Conservation (phyloP, 2,113 vertebrate genomes). For the Lepus americanus region DNA sequence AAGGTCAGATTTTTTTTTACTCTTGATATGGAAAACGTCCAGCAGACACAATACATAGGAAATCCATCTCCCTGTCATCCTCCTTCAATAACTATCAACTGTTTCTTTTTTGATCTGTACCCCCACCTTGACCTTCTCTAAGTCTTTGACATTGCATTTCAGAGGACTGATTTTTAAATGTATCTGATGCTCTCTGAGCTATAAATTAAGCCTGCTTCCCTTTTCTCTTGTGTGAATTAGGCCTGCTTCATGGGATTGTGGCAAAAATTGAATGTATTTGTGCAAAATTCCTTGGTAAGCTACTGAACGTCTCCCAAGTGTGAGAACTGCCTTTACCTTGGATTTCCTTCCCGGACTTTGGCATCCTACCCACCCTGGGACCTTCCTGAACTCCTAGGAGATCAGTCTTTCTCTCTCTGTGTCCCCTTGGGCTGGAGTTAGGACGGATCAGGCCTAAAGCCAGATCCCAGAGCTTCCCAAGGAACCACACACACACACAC, state of each 20-base stretch:
- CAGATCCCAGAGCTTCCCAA: conserved; percentile 28
- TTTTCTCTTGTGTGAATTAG: conserved; percentile 19
- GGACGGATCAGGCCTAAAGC: background rate
- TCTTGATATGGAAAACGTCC: background rate
- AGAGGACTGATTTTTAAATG: background rate
- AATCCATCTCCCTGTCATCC: background rate
- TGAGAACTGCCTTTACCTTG: background rate
- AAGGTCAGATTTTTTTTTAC: background rate
- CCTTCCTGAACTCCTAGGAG: background rate
- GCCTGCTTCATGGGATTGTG: background rate
- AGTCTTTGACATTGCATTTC: conserved; percentile 5
- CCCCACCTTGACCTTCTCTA: background rate
- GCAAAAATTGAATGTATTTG: background rate
- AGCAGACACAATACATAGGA: background rate
- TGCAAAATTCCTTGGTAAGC: conserved; percentile 1
- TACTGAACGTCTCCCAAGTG: conserved; percentile 4
- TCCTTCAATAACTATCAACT: background rate
- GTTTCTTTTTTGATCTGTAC: background rate
- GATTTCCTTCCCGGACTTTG: background rate
- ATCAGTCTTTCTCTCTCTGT: background rate
- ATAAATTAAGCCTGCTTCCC: background rate
- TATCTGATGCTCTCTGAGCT: background rate
- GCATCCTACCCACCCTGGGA: background rate
- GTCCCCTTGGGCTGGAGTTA: background rate
- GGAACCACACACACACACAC: background rate